Evolutionary conservation across 2,888 invertebrate genomes (phyloP), one percentile per base, ranked within the genome.

Genomic region (Cryptus viduatorius): DNA sequence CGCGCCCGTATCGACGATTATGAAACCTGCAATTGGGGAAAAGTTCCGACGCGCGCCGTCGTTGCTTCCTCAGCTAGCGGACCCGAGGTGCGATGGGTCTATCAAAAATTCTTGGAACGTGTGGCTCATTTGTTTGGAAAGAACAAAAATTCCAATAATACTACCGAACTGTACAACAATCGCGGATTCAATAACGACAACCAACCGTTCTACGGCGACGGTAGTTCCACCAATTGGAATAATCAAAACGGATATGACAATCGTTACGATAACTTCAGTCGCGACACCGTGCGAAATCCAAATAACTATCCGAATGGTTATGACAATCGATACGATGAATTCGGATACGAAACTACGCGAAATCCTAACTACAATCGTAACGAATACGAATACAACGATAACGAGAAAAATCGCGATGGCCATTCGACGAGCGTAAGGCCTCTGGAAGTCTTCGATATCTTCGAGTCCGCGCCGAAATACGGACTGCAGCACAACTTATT

Each of bases 1-100:
- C 95, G 97, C 0, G 95, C 94, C 16, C 94, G 96, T 0, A 94
- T 98, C 12, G 95, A 95, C 0, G 96, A 97, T 72, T 98, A 96
- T 93, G 95, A 95, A 75, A 94, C 94, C 42, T 98, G 98, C 92
- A 96, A 98, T 93, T 98, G 98, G 98, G 98, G 98, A 5, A 94
- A 94, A 67, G 96, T 97, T 12, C 98, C 98, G 0, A 96, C 98
- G 0, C 97, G 98, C 93, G 97, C 98, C 0, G 93, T 98, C 7
- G 97, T 98, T 0, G 97, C 97, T 1, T 97, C 97, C n/a, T 98
- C 98, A 8, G 98, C 97, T 0, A 96, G 96, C 7, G 93, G 95
- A 8, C 92, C 93, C 7, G 94, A 95, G 14, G 94, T 95, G 61
- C 94, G 97, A 65, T 94, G 93, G 79, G 94, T 94, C 92, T 97